phyloP scores from a whole-genome alignment of 1,140 invertebrate genomes.

The Panonychus citri region DNA sequence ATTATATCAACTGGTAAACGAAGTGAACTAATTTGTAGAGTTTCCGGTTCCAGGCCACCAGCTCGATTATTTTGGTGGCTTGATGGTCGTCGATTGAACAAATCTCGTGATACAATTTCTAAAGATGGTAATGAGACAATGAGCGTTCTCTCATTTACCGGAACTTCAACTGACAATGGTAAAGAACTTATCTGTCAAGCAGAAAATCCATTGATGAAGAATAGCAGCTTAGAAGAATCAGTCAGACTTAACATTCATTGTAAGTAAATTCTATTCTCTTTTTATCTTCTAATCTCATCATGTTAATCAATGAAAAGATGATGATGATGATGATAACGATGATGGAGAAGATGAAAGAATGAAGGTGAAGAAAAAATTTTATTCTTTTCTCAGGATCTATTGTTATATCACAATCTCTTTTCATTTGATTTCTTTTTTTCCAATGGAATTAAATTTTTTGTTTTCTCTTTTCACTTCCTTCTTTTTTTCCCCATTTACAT shows the following conservation, averaged over 20 bases:
- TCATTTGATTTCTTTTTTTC: too few relatives aligned
- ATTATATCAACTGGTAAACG: conserved; percentile 11
- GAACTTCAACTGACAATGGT: conserved; percentile 50
- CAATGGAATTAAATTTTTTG: too few relatives aligned
- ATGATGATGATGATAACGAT: too few relatives aligned
- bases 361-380: too few relatives aligned
- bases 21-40: conserved; percentile 14
- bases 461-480: too few relatives aligned
- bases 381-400: too few relatives aligned
- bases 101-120: conserved; percentile 1
- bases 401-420: too few relatives aligned
- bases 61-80: conserved; percentile 18
- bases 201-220: conserved; percentile 39
- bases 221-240: conserved; percentile 11
- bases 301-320: not conserved
- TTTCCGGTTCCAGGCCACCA: conserved; percentile 15
- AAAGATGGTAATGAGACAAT: conserved; percentile 14
- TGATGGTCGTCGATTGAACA: conserved; percentile 10
- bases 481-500: too few relatives aligned
- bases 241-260: conserved; percentile 13
- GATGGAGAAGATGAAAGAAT: too few relatives aligned
- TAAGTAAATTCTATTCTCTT: conserved; percentile 8
- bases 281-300: too few relatives aligned
- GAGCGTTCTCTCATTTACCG: conserved; percentile 22
- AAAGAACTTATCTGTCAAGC: conserved; percentile 55